These are phyloP conservation scores for Eupithecia insigniata DNA, from an alignment of 2,888 invertebrate species.

Conservation along the genomic window DNA sequence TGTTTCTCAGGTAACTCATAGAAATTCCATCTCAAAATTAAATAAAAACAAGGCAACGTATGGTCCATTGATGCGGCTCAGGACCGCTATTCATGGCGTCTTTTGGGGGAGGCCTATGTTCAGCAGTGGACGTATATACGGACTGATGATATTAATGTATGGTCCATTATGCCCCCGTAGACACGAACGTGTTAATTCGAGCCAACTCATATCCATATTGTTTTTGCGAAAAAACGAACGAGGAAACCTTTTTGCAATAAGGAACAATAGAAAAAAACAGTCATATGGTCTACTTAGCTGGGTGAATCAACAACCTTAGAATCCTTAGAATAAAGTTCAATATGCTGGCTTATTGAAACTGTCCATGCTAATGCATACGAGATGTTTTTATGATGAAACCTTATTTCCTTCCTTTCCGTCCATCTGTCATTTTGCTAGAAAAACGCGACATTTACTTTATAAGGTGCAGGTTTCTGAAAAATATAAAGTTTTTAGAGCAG, in stretches of 20 bases:
- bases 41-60: background rate
- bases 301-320: background rate
- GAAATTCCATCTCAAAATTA: background rate
- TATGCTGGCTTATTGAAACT: conserved; percentile 5
- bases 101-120: too few species aligned
- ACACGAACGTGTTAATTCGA: background rate
- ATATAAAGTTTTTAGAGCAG: background rate
- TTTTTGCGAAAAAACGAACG: background rate
- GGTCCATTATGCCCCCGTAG: background rate
- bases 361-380: conserved; percentile 20
- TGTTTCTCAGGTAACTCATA: background rate
- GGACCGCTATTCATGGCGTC: too few species aligned
- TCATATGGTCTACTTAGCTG: background rate
- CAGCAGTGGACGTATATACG: too few species aligned
- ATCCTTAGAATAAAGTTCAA: background rate
- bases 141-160: too few species aligned
- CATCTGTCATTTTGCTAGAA: conserved; percentile 30
- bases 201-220: background rate
- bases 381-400: conserved; percentile 32
- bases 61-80: too few species aligned
- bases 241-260: conserved; percentile 6
- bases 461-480: background rate
- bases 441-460: conserved; percentile 11
- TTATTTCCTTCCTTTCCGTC: conserved; percentile 31
- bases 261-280: conserved; percentile 2